These are phyloP conservation scores for Thermophis baileyi DNA, from an alignment of 2,113 vertebrate species.

Conservation along the genomic window DNA sequence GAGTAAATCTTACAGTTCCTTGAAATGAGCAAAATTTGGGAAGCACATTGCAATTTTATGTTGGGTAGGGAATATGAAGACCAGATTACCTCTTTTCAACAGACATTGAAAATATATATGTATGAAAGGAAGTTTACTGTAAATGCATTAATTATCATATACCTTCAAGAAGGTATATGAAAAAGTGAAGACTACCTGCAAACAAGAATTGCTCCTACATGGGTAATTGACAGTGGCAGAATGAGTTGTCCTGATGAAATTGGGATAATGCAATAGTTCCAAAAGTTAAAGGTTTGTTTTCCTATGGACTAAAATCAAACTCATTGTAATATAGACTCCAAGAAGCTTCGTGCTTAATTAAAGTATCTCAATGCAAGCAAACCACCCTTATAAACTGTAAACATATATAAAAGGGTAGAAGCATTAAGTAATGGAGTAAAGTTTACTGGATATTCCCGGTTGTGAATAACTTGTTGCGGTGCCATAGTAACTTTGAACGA, in stretches of 20 bases:
- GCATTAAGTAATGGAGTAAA: not conserved
- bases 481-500: not conserved
- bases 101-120: not conserved
- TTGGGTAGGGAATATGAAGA: not conserved
- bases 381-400: not conserved
- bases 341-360: not conserved
- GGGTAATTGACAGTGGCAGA: not conserved
- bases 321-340: not conserved
- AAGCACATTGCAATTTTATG: not conserved
- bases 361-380: not conserved
- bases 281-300: not conserved
- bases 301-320: not conserved
- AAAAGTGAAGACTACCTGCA: not conserved
- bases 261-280: not conserved
- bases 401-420: not conserved
- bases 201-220: not conserved
- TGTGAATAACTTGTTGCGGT: not conserved
- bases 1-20: not conserved
- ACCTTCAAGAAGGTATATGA: not conserved
- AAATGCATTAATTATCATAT: not conserved
- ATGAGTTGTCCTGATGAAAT: not conserved
- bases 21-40: not conserved
- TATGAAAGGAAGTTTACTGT: not conserved
- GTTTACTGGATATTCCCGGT: not conserved
- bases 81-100: not conserved